Evolutionary conservation across 2,797 vertebrate genomes (phyloP).

Genomic region (Chloroceryle amazona): DNA sequence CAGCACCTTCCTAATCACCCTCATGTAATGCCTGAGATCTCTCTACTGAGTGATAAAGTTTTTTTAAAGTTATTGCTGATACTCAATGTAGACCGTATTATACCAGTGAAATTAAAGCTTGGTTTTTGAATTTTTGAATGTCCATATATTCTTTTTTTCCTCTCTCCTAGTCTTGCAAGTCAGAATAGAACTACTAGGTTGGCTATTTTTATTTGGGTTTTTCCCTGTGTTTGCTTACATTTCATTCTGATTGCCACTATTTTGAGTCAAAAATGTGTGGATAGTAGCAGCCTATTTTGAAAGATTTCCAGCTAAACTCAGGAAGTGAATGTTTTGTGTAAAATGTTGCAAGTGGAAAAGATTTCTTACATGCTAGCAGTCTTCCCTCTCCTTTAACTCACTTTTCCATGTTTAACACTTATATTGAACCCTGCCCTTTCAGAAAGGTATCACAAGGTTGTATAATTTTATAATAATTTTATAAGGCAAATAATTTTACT

Average conservation of each 20-base stretch:
- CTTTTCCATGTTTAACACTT: neutral
- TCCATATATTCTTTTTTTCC: neutral
- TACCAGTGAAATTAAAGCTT: neutral
- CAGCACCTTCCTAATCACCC: rapidly evolving
- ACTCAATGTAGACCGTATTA: neutral
- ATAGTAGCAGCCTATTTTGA: neutral
- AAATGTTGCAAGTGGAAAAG: neutral
- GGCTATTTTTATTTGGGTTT: neutral
- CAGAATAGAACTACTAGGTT: neutral
- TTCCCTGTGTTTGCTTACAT: neutral
- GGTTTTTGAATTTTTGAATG: neutral
- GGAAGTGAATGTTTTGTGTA: neutral
- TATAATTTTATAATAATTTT: too few species aligned
- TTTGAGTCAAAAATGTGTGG: neutral
- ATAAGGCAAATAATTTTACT: neutral
- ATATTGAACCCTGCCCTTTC: neutral
- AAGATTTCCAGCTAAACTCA: neutral
- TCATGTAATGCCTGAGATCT: neutral
- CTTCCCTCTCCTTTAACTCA: neutral
- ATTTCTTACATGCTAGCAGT: neutral
- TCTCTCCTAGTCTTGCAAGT: neutral
- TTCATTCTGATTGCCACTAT: neutral
- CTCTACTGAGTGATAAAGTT: rapidly evolving
- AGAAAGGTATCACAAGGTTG: neutral
- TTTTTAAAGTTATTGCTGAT: neutral